Conservation (phyloP, 2,797 vertebrate species). For the Aldrovandia affinis region DNA sequence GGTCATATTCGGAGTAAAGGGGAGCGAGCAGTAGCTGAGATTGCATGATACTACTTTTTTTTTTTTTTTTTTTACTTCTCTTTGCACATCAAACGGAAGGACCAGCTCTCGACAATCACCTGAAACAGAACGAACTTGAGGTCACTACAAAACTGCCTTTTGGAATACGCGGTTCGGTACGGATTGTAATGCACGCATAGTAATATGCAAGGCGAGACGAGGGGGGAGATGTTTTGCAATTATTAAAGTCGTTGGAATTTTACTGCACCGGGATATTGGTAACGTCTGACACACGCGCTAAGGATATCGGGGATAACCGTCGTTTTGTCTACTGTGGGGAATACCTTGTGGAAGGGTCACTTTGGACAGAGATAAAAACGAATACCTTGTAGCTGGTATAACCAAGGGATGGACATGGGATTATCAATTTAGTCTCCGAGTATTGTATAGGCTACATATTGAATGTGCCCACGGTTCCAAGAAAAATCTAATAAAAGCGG, state of each 20-base stretch:
- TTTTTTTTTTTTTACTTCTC: slow-evolving; percentile 33
- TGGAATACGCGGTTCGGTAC: slow-evolving; percentile 43
- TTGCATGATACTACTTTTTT: slow-evolving; percentile 44
- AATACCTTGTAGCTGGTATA: slow-evolving; percentile 60
- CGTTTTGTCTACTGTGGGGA: slow-evolving; percentile 48
- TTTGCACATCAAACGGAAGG: slow-evolving; percentile 27
- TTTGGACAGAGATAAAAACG: slow-evolving; percentile 57
- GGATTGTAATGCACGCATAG: slow-evolving; percentile 23
- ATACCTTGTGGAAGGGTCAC: slow-evolving; percentile 65
- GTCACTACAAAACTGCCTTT: slow-evolving; percentile 31
- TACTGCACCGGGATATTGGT: slow-evolving; percentile 16
- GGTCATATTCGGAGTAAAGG: slow-evolving; percentile 15
- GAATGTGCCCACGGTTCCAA: slow-evolving; percentile 6
- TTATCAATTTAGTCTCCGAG: slow-evolving; percentile 58
- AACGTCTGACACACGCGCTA: neutral
- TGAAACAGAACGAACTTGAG: slow-evolving; percentile 15
- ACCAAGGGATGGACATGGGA: slow-evolving; percentile 66
- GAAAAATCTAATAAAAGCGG: slow-evolving; percentile 10
- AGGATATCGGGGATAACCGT: slow-evolving; percentile 6
- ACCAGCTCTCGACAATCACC: slow-evolving; percentile 43
- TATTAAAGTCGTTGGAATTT: slow-evolving; percentile 21
- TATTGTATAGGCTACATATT: slow-evolving; percentile 58
- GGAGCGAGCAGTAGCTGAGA: slow-evolving; percentile 26
- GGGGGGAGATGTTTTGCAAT: slow-evolving; percentile 21
- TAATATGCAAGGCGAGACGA: slow-evolving; percentile 30